A percentile compares a stretch with the other conserved stretches of the same genome.
Conservation (phyloP, 2,797 vertebrate genomes). For the Ctenopoma multispine region DNA sequence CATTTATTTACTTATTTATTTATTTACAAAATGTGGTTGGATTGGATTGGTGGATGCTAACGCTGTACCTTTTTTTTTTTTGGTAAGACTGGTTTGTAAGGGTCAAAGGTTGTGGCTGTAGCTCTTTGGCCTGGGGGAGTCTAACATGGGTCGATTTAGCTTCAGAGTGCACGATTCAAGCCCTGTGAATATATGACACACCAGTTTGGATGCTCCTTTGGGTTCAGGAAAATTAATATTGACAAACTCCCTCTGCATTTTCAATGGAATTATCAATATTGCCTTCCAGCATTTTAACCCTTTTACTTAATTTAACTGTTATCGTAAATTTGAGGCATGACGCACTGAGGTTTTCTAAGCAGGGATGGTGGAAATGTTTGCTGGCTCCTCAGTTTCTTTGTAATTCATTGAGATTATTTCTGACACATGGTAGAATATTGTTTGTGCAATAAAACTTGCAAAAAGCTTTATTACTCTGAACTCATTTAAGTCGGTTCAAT, state of each 20-base stretch:
- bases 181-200: constrained; percentile 86
- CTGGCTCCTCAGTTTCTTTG: constrained; percentile 70
- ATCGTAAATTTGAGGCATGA: constrained; percentile 82
- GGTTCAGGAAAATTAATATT: constrained; percentile 89
- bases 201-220: constrained; percentile 84
- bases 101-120: constrained; percentile 78
- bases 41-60: no score
- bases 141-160: constrained; percentile 79
- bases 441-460: constrained; percentile 72
- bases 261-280: constrained; percentile 88
- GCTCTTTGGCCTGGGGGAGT: constrained; percentile 75
- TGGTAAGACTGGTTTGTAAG: constrained; percentile 53
- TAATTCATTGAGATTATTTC: constrained; percentile 71
- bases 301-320: constrained; percentile 88
- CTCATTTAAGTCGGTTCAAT: constrained; percentile 66
- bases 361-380: constrained; percentile 54
- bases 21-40: constrained; percentile 35
- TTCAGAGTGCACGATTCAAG: constrained; percentile 80
- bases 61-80: constrained; percentile 45
- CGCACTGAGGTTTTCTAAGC: constrained; percentile 66
- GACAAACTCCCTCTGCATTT: constrained; percentile 86
- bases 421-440: constrained; percentile 64
- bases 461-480: constrained; percentile 71
- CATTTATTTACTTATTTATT: constrained; percentile 44
- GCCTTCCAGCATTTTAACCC: constrained; percentile 87